A percentile compares a stretch with the other conserved stretches of the same genome.
These are phyloP conservation scores for Drosophila pseudoobscura DNA, from an alignment of 1,140 invertebrate genomes.

Conservation along the genomic window DNA sequence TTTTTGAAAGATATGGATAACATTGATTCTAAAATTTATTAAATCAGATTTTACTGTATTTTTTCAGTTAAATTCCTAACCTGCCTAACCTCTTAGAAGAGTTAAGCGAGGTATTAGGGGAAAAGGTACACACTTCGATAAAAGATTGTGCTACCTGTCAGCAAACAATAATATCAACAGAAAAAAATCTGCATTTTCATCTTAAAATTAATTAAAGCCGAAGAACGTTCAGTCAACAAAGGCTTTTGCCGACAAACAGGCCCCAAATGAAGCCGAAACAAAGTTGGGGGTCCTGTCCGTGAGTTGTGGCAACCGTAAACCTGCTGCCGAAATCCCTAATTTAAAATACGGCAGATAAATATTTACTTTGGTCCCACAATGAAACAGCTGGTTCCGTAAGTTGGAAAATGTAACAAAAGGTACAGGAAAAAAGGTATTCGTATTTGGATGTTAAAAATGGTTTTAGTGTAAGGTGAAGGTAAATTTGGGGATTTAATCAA, in stretches of 20 bases:
- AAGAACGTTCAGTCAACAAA: constrained; percentile 47
- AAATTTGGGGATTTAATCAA: no score
- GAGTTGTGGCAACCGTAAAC: constrained; percentile 49
- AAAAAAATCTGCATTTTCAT: constrained; percentile 38
- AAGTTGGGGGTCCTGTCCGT: constrained; percentile 31
- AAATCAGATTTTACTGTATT: no score
- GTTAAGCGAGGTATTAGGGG: constrained; percentile 18
- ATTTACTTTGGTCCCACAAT: constrained; percentile 47
- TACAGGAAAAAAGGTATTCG: not conserved
- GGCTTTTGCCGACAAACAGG: constrained; percentile 24
- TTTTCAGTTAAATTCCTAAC: no score
- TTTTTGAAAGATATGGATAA: no score
- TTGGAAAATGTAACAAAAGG: not conserved
- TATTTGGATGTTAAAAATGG: not conserved
- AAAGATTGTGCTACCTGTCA: constrained; percentile 1
- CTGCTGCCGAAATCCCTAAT: constrained; percentile 54
- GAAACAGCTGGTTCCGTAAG: constrained; percentile 5
- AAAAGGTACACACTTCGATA: constrained; percentile 22
- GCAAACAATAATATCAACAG: not conserved
- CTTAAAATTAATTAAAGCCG: constrained; percentile 54
- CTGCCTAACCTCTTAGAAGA: no score
- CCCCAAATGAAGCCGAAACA: constrained; percentile 18
- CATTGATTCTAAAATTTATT: no score
- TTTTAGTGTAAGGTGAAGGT: no score
- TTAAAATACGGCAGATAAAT: constrained; percentile 66